Percentiles rank a stretch among this genome's conserved stretches.
phyloP scores from a whole-genome alignment of 2,888 invertebrate genomes.

The Gastrophysa polygoni region DNA sequence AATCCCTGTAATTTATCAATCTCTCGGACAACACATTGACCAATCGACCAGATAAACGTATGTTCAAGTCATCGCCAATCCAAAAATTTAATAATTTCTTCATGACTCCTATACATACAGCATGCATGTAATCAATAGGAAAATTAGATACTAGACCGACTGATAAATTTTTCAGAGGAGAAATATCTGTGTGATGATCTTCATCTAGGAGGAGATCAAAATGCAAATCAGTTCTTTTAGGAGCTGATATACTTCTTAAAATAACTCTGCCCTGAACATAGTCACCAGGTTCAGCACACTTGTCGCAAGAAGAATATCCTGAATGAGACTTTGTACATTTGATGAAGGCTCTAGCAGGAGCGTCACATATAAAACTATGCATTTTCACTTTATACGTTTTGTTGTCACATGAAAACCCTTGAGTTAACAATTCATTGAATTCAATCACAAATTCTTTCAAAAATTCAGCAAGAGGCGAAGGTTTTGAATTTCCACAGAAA shows the following conservation, averaged over 20 bases:
- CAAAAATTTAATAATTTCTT: slow-evolving; percentile 20
- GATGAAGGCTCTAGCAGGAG: slow-evolving; percentile 21
- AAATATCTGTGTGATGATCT: slow-evolving; percentile 9
- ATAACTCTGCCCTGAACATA: slow-evolving; percentile 14
- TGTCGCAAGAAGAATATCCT: slow-evolving; percentile 24
- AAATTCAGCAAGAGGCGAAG: slow-evolving; percentile 4
- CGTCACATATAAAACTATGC: slow-evolving; percentile 21
- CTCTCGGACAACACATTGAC: slow-evolving; percentile 13
- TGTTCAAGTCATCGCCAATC: slow-evolving; percentile 10
- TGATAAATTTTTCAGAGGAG: background rate
- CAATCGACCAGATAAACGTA: slow-evolving; percentile 9
- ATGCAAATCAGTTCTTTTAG: slow-evolving; percentile 4
- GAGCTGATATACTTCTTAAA: slow-evolving; percentile 1
- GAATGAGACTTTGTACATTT: slow-evolving; percentile 23
- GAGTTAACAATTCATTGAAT: slow-evolving; percentile 3
- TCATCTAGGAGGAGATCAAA: slow-evolving; percentile 8
- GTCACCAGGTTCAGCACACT: slow-evolving; percentile 13
- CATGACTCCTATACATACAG: slow-evolving; percentile 19
- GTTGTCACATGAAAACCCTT: slow-evolving; percentile 8
- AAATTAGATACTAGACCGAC: background rate
- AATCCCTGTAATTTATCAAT: slow-evolving; percentile 4
- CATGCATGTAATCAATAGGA: slow-evolving; percentile 25
- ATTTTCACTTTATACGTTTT: slow-evolving; percentile 4
- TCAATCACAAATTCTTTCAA: slow-evolving; percentile 10
- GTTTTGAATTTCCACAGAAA: slow-evolving; percentile 16